Base-by-base conservation (phyloP, 2,113 vertebrate genomes). In the Etheostoma spectabile region DNA sequence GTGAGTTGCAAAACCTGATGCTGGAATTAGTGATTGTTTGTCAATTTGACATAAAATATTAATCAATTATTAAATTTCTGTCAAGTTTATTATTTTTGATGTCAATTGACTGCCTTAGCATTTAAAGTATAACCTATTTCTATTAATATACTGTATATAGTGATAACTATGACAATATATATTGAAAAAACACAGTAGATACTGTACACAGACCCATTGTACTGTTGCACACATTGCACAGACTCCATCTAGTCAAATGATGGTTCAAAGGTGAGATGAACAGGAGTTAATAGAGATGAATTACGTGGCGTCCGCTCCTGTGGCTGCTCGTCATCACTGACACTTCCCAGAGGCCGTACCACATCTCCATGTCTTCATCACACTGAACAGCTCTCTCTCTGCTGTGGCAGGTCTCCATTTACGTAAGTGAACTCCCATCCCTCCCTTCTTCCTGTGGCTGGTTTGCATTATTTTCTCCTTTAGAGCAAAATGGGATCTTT, bases 401-500 rank as follows among this genome's bases (percentile, higher is more conserved):
- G 27, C 86, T 55, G 67, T 79, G 80, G 84, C 86, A 77, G 18
- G 74, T 80, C 80, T 76, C 73, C 82, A 62, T 35, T 46, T 55
- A 68, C 70, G 22, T 69, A 78, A 66, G 72, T 76, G 71, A 72
- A 67, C 71, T 62, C 82, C 63, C 62, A 21, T 69, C 59, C 48
- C 56, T 48, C 51, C 35, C 55, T 22, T 53, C 18, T 19, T 35
- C 65, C 65, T 6, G 38, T 66, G 75, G 56, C 87, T 92, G 90
- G 74, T 89, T 91, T 84, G 74, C 88, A 92, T 92, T 91, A 92
- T 85, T 77, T 90, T 86, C 85, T 86, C 87, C 87, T 91, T 91
- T 48, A 80, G 72, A 85, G 68, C 74, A 84, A 80, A 91, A 86
- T 84, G 86, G 75, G 86, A 90, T 90, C 85, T 92, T 79, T 91